Evolutionary conservation across 1,140 invertebrate genomes (phyloP), one percentile per base, ranked within the genome.

Genomic region (Calliphora vicina): DNA sequence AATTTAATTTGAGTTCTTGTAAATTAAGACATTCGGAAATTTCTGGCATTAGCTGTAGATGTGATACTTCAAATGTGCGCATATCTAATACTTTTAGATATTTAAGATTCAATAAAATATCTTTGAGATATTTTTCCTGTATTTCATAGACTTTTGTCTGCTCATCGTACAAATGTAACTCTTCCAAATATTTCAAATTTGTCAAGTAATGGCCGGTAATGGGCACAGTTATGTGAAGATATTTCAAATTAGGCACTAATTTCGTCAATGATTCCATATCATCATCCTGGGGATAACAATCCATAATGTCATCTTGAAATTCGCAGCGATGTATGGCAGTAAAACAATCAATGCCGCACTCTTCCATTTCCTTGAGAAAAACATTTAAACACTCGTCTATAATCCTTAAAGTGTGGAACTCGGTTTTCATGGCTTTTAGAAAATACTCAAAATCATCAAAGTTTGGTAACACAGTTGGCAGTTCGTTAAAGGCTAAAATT

Each of bases 101-200:
- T 83, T 23, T 27, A 72, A 80, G 83, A 83, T 85, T 82, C 85
- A 83, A 84, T 78, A 86, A 88, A 12, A 89, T 80, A 35, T 89
- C 86, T 81, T 89, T 87, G 2, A 89, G 82, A 84, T 88, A 85
- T 50, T 87, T 83, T 25, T 89, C 86, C 15, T 87, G 83, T 43
- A 89, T 61, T 82, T 89, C 88, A 20, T 87, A 88, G 20, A 84
- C 85, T 73, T 88, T 89, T 81, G 88, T 85, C 57, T 87, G 85
- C 20, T 88, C 88, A 4, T 89, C 88, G 20, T 89, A 89, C 61
- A 89, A 82, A 17, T 88, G 86, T 0, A 89, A 72, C 42, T 89
- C 88, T 13, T 88, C 81, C 42, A 89, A 80, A 13, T 88, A 80
- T n/a, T 80, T 71, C 27, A 89, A 89, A 61, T 87, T 82, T 0